These are phyloP conservation scores for Lobophora halterata DNA, from an alignment of 2,888 invertebrate species.

Conservation along the genomic window DNA sequence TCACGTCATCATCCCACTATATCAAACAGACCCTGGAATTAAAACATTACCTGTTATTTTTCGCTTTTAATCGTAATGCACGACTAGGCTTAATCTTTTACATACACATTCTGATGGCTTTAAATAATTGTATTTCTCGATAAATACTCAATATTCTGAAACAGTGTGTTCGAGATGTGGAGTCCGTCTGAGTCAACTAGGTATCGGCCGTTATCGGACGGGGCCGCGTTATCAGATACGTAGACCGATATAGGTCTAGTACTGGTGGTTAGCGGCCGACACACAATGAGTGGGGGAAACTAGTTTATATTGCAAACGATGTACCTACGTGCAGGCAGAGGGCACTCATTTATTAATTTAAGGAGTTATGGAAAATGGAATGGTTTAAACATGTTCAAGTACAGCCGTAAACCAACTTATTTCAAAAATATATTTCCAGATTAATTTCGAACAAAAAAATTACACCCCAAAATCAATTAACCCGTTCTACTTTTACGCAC, in stretches of 20 bases:
- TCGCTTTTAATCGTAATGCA: no score
- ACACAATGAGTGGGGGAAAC: constrained; percentile 22
- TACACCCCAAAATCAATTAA: no score
- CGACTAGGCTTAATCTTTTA: no score
- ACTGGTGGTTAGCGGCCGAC: constrained; percentile 10
- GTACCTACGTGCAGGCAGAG: not conserved
- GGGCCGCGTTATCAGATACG: constrained; percentile 67
- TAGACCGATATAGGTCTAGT: constrained; percentile 28
- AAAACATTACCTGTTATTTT: constrained; percentile 7
- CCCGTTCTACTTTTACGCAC: no score
- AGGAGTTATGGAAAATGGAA: constrained; percentile 5
- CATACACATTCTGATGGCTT: no score
- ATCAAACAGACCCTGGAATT: constrained; percentile 43
- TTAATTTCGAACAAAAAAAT: no score
- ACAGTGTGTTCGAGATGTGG: constrained; percentile 33
- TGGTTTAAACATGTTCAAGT: no score
- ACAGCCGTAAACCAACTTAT: no score
- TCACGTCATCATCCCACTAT: constrained; percentile 71
- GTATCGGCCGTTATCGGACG: constrained; percentile 65
- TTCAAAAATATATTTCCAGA: no score
- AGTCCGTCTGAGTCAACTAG: constrained; percentile 61
- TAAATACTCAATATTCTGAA: constrained; percentile 16
- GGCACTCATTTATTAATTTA: not conserved
- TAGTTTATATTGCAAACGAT: constrained; percentile 15
- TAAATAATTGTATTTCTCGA: no score